These are phyloP conservation scores for Anas bernieri DNA, from an alignment of 2,797 vertebrate genomes.

Conservation along the genomic window DNA sequence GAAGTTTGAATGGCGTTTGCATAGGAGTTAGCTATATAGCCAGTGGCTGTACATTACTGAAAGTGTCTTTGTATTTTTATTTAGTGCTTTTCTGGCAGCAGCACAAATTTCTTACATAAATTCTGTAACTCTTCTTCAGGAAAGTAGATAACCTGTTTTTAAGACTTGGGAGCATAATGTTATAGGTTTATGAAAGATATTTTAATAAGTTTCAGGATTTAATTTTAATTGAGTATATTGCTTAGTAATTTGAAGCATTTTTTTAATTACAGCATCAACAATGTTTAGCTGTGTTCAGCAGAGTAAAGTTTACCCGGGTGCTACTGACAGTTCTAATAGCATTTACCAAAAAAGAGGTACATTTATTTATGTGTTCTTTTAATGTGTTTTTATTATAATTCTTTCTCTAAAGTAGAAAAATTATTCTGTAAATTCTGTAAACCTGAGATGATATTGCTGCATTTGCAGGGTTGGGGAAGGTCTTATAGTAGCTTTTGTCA, in stretches of 20 bases:
- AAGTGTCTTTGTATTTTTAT: background rate
- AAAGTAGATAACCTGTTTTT: background rate
- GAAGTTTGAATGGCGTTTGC: background rate
- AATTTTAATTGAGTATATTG: background rate
- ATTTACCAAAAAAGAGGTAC: slow-evolving; percentile 99
- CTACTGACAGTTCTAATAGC: slow-evolving; percentile 94
- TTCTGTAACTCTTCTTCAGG: background rate
- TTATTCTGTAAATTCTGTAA: background rate
- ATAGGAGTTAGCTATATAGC: background rate
- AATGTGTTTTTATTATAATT: background rate
- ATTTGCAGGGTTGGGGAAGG: background rate
- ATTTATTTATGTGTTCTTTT: background rate
- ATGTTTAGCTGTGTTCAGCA: slow-evolving; percentile 94
- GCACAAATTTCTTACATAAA: background rate
- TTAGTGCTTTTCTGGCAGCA: background rate
- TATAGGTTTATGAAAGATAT: background rate
- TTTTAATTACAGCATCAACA: slow-evolving; percentile 92
- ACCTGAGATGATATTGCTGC: background rate
- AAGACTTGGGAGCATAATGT: background rate
- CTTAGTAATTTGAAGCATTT: slow-evolving; percentile 1
- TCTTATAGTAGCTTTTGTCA: background rate
- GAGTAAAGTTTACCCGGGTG: slow-evolving; percentile 96
- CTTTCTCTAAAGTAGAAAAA: background rate
- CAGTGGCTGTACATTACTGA: background rate
- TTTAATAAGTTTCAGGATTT: background rate